phyloP scores from a whole-genome alignment of 1,140 invertebrate genomes.

The Odontomachus brunneus region DNA sequence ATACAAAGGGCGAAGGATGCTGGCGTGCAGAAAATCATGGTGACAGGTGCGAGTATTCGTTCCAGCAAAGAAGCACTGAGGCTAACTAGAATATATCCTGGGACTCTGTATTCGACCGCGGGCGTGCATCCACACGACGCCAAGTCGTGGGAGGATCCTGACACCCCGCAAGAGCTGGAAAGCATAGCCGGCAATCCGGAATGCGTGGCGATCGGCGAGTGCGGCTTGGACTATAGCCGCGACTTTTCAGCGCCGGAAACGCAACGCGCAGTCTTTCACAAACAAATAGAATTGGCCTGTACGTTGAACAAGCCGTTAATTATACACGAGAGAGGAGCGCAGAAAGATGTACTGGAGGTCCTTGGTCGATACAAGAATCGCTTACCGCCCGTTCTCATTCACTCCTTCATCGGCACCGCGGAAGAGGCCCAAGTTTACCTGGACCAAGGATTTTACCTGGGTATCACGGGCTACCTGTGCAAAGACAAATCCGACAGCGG shows the following conservation, averaged over 20 bases:
- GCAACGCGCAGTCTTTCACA: conserved; percentile 94
- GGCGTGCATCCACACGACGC: conserved; percentile 98
- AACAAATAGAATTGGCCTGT: conserved; percentile 95
- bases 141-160: conserved; percentile 94
- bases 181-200: conserved; percentile 92
- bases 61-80: conserved; percentile 96
- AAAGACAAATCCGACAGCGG: conserved; percentile 97
- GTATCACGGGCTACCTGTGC: conserved; percentile 95
- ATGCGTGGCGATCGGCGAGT: conserved; percentile 97
- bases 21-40: conserved; percentile 97
- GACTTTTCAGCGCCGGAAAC: conserved; percentile 96
- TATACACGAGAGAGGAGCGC: conserved; percentile 96
- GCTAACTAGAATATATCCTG: conserved; percentile 94
- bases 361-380: conserved; percentile 86
- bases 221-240: conserved; percentile 97
- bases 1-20: conserved; percentile 96
- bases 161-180: conserved; percentile 89
- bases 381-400: conserved; percentile 93
- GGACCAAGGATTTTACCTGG: conserved; percentile 95
- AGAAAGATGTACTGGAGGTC: conserved; percentile 91
- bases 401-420: conserved; percentile 96
- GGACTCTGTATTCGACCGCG: conserved; percentile 96
- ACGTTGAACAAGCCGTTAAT: conserved; percentile 95
- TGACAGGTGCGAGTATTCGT: conserved; percentile 95
- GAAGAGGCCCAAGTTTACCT: conserved; percentile 94